Conservation (phyloP, 2,888 invertebrate genomes). For the Mesoligia furuncula region DNA sequence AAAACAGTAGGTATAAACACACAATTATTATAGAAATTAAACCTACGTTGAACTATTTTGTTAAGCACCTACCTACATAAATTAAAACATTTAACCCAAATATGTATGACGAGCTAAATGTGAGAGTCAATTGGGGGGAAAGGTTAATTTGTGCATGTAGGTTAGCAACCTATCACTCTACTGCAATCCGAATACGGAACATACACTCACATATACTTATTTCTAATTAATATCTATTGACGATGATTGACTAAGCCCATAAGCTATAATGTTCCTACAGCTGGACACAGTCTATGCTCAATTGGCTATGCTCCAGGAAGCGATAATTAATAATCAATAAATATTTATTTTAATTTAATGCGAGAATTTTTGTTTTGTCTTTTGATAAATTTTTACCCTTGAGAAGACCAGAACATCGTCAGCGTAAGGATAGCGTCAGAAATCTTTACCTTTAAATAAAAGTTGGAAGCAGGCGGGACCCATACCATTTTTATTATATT, state of each 20-base stretch:
- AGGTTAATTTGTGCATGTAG: slow-evolving; percentile 57
- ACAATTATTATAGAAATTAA: neutral
- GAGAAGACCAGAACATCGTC: no score
- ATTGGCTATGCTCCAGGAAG: no score
- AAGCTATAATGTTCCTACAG: neutral
- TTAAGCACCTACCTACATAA: slow-evolving; percentile 17
- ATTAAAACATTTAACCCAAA: slow-evolving; percentile 60
- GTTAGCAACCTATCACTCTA: slow-evolving; percentile 21
- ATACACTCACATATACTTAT: neutral
- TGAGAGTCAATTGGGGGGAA: slow-evolving; percentile 59
- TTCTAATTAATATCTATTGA: neutral
- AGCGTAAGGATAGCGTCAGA: no score
- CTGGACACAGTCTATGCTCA: neutral
- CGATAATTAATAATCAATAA: no score
- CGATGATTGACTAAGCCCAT: neutral
- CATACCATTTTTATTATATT: no score
- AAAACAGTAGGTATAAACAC: neutral
- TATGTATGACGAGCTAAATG: slow-evolving; percentile 35
- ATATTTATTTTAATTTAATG: no score
- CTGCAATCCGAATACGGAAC: slow-evolving; percentile 27
- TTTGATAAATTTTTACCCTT: no score
- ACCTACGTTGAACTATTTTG: slow-evolving; percentile 24
- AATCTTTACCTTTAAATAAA: no score
- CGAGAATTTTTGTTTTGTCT: no score
- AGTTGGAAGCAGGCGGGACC: no score